Evolutionary conservation across 2,888 invertebrate species (phyloP).

Genomic region (Tillus elongatus): DNA sequence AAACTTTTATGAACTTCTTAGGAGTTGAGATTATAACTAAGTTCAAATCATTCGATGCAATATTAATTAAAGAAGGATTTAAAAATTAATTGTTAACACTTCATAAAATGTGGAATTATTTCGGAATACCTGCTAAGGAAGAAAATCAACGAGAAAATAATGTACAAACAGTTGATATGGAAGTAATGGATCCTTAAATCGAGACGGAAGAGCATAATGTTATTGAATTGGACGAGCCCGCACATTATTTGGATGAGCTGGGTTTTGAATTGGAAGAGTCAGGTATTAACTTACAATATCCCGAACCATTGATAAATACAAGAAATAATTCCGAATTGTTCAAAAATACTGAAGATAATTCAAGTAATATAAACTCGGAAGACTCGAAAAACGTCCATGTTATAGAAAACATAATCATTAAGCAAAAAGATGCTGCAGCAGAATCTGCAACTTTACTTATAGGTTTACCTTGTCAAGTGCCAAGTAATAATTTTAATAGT

Average conservation of each 20-base stretch:
- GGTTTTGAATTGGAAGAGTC: neutral
- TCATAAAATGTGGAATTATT: conserved; percentile 15
- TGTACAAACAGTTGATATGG: neutral
- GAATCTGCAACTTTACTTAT: too few relatives aligned
- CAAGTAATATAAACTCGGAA: too few relatives aligned
- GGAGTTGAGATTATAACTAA: conserved; percentile 14
- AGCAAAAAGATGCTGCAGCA: conserved; percentile 7
- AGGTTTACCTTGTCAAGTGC: too few relatives aligned
- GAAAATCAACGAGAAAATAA: neutral
- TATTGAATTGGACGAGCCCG: too few relatives aligned
- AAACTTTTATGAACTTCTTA: conserved; percentile 12
- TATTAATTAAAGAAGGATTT: conserved; percentile 15
- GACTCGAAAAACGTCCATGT: conserved; percentile 9
- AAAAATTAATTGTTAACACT: conserved; percentile 15
- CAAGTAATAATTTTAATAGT: too few relatives aligned
- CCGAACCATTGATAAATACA: too few relatives aligned
- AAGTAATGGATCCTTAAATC: too few relatives aligned
- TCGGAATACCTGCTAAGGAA: conserved; percentile 11
- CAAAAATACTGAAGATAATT: too few relatives aligned
- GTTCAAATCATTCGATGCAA: conserved; percentile 14
- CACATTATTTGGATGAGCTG: neutral
- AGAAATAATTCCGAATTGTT: too few relatives aligned
- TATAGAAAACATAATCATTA: conserved; percentile 12
- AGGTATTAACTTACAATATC: neutral
- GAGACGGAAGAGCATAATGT: too few relatives aligned